A percentile compares a stretch with the other conserved stretches of the same genome.
Conservation (phyloP, 2,797 vertebrate genomes). For the Chrosomus eos region DNA sequence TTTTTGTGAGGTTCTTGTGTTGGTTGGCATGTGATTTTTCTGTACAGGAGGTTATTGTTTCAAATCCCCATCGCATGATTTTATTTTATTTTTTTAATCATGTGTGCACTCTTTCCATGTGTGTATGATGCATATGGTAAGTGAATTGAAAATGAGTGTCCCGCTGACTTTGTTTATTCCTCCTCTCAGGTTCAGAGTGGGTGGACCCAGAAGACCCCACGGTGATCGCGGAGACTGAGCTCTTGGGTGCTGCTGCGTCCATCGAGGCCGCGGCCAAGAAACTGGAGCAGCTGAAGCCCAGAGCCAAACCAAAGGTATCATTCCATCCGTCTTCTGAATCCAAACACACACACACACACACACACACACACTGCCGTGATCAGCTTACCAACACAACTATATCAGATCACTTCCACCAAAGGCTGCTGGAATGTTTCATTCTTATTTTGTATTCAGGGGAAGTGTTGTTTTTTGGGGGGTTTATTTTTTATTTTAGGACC, state of each 20-base stretch:
- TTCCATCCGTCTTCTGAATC: constrained; percentile 7
- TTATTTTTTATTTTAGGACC: not conserved
- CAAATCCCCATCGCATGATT: constrained; percentile 2
- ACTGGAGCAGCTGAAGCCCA: constrained; percentile 95
- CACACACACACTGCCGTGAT: constrained; percentile 23
- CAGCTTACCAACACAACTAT: constrained; percentile 31
- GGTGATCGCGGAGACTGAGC: constrained; percentile 94
- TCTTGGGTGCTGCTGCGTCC: constrained; percentile 94
- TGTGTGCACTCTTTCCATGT: not conserved
- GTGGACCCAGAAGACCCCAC: constrained; percentile 97
- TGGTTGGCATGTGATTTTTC: not conserved
- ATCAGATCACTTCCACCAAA: constrained; percentile 44
- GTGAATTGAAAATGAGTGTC: not conserved
- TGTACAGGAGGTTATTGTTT: not conserved
- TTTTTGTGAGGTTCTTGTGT: not conserved
- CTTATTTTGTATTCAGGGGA: constrained; percentile 5
- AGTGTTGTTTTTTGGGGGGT: not conserved
- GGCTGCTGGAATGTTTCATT: constrained; percentile 37
- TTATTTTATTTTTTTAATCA: not conserved
- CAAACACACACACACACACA: constrained; percentile 23
- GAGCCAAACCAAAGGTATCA: constrained; percentile 95
- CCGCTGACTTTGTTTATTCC: not conserved
- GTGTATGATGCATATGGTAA: not conserved
- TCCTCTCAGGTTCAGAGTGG: constrained; percentile 89
- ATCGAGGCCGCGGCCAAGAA: constrained; percentile 99